Evolutionary conservation across 2,113 vertebrate genomes (phyloP).

Genomic region (Apeltes quadracus): DNA sequence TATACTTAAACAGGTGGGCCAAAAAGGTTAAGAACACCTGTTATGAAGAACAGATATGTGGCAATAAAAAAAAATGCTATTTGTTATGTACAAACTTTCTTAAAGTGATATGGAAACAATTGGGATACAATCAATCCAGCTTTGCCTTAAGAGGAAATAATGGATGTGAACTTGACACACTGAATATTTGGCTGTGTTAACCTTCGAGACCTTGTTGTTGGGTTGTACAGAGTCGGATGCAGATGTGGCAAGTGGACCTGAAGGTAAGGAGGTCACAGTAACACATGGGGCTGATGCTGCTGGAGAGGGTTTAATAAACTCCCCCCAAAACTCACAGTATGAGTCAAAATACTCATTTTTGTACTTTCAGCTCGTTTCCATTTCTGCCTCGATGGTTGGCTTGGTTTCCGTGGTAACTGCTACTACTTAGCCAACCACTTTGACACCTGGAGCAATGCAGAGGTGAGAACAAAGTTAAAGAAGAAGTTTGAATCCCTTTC

Average conservation of each 20-base stretch:
- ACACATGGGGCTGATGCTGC: background rate
- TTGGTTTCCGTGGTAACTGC: conserved; percentile 20
- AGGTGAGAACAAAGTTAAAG: conserved; percentile 11
- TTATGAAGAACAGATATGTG: too few species aligned
- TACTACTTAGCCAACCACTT: conserved; percentile 15
- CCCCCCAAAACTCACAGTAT: background rate
- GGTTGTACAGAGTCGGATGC: background rate
- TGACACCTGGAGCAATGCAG: conserved; percentile 22
- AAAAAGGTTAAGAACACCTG: too few species aligned
- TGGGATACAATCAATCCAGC: background rate
- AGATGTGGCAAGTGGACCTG: background rate
- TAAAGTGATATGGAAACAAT: background rate
- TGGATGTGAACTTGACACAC: background rate
- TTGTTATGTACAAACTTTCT: background rate
- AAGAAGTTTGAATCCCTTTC: background rate
- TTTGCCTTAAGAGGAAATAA: background rate
- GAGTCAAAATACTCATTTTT: background rate
- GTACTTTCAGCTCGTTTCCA: conserved; percentile 4
- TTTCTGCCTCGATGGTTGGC: conserved; percentile 36
- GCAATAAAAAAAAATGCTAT: background rate
- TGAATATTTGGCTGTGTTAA: background rate
- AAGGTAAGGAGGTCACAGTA: conserved; percentile 7
- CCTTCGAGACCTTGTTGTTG: background rate
- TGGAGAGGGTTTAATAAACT: background rate
- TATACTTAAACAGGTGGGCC: too few species aligned